These are phyloP conservation scores for Drosophila simulans DNA, from an alignment of 1,140 invertebrate genomes.

Conservation along the genomic window DNA sequence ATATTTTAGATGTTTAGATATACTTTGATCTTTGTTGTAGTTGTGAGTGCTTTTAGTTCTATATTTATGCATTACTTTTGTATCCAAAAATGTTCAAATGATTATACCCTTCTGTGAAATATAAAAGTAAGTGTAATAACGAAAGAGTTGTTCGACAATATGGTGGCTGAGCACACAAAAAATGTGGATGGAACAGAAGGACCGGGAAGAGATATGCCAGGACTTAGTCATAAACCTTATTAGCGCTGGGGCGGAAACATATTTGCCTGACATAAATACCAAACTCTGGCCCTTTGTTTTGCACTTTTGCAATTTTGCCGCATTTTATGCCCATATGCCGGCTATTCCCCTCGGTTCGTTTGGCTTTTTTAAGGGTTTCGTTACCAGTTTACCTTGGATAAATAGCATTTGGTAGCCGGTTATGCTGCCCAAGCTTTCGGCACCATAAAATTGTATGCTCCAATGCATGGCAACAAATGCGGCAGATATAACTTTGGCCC, in stretches of 20 bases:
- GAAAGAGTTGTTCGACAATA: conserved; percentile 75
- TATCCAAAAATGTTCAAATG: background rate
- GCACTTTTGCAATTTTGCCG: conserved; percentile 72
- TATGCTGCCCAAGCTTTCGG: conserved; percentile 52
- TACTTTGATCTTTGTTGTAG: too few species aligned
- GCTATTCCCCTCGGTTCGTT: conserved; percentile 43
- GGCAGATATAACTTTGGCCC: conserved; percentile 63
- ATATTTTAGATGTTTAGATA: too few species aligned
- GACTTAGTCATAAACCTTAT: conserved; percentile 76
- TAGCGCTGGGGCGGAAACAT: conserved; percentile 80
- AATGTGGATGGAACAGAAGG: background rate
- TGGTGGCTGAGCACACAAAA: conserved; percentile 39
- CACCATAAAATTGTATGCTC: conserved; percentile 77
- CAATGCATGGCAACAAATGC: conserved; percentile 79
- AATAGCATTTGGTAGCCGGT: conserved; percentile 5
- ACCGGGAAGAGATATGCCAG: conserved; percentile 23
- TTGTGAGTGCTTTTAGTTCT: background rate
- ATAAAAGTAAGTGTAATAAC: conserved; percentile 7
- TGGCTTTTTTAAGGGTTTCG: conserved; percentile 35
- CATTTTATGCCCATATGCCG: conserved; percentile 58
- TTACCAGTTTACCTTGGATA: conserved; percentile 9
- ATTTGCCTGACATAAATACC: conserved; percentile 80
- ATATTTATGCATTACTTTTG: background rate
- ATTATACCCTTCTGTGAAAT: conserved; percentile 9
- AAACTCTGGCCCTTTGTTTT: conserved; percentile 59